phyloP scores from a whole-genome alignment of 2,797 vertebrate genomes.

The Coranthus polyacanthus region DNA sequence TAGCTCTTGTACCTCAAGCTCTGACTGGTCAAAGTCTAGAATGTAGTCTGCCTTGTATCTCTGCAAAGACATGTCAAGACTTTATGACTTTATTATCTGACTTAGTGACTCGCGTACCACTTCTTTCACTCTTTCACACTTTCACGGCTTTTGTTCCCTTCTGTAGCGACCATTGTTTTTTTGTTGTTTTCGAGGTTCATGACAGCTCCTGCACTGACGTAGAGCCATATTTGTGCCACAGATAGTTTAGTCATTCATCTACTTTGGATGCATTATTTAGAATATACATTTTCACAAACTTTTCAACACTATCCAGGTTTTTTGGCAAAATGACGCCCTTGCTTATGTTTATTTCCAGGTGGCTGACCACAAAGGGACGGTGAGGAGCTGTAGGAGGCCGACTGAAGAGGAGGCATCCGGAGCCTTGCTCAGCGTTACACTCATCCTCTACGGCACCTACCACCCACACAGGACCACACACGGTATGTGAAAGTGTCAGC shows the following conservation, averaged over 20 bases:
- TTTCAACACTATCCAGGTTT: not conserved
- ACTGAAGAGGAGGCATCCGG: conserved; percentile 61
- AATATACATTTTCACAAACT: conserved; percentile 1
- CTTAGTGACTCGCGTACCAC: no score
- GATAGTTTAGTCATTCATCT: no score
- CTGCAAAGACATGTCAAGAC: no score
- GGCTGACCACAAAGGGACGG: conserved; percentile 70
- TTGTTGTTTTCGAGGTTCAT: no score
- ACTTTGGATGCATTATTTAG: not conserved
- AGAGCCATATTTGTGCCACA: not conserved
- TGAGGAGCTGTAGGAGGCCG: conserved; percentile 48
- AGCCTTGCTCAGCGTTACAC: conserved; percentile 55
- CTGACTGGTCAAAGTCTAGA: no score
- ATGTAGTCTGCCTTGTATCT: no score
- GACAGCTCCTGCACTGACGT: no score
- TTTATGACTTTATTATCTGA: no score
- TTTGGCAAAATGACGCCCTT: conserved; percentile 9
- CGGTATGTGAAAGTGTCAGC: conserved; percentile 48
- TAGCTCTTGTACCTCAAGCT: no score
- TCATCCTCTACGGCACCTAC: conserved; percentile 76
- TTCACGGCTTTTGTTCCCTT: no score
- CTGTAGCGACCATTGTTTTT: no score
- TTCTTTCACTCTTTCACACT: no score
- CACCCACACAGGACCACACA: conserved; percentile 50
- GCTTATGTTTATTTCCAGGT: conserved; percentile 68